Percentiles rank a stretch among this genome's conserved stretches.
Conservation (phyloP, 1,140 invertebrate species). For the Ceratina calcarata region DNA sequence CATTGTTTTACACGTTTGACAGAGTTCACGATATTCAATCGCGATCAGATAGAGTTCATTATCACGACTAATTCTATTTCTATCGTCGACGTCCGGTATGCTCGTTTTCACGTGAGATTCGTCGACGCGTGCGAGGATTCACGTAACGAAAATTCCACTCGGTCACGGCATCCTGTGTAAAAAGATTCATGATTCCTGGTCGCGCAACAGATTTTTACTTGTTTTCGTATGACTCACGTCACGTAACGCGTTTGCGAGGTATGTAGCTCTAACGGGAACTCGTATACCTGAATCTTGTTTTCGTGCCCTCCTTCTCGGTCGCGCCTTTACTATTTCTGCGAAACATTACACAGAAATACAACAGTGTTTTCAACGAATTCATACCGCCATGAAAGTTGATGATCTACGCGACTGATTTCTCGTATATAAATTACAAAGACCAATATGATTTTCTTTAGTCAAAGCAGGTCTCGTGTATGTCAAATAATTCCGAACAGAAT, state of each 20-base stretch:
- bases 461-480: no score
- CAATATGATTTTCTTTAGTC: no score
- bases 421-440: no score
- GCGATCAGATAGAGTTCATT: background rate
- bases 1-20: no score
- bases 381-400: no score
- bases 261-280: constrained; percentile 13
- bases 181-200: background rate
- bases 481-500: no score
- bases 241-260: constrained; percentile 10
- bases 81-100: background rate
- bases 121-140: background rate
- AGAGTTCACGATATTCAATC: background rate
- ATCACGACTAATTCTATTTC: background rate
- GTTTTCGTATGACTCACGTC: constrained; percentile 5
- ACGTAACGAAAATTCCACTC: background rate
- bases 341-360: no score
- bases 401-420: no score
- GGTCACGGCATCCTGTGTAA: background rate
- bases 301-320: background rate
- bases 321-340: background rate
- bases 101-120: background rate
- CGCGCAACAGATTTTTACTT: background rate
- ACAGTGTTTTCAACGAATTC: no score
- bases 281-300: background rate